Evolutionary conservation across 1,140 invertebrate species (phyloP).

Genomic region (Leptoteleia sp.): DNA sequence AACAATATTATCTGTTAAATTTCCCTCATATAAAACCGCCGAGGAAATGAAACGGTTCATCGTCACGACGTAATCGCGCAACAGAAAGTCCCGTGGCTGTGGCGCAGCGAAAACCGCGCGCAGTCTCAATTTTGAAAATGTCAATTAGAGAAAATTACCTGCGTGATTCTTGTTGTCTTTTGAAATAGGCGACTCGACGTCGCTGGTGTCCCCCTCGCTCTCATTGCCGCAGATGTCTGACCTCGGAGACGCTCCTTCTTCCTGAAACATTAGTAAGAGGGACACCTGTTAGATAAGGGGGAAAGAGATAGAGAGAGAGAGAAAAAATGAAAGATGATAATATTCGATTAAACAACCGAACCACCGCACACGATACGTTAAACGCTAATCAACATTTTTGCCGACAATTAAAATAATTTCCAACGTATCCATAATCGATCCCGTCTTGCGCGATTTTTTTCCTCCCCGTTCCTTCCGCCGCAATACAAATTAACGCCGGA

Average conservation of each 20-base stretch:
- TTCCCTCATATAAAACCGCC: background rate
- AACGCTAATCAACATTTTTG: constrained; percentile 56
- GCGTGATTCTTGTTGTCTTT: constrained; percentile 78
- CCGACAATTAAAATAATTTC: constrained; percentile 63
- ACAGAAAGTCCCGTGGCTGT: background rate
- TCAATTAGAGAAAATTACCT: constrained; percentile 69
- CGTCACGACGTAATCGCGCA: constrained; percentile 5
- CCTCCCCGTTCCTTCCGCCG: background rate
- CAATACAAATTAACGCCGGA: constrained; percentile 20
- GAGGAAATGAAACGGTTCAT: constrained; percentile 20
- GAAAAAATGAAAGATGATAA: constrained; percentile 63
- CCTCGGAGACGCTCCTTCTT: constrained; percentile 77
- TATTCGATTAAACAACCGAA: constrained; percentile 61
- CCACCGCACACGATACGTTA: constrained; percentile 20
- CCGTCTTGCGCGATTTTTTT: constrained; percentile 20
- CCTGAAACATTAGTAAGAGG: constrained; percentile 73
- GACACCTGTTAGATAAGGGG: constrained; percentile 41
- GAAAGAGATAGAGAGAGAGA: constrained; percentile 30
- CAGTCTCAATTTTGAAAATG: constrained; percentile 40
- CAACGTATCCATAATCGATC: constrained; percentile 53
- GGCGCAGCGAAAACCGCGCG: constrained; percentile 26
- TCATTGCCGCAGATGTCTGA: constrained; percentile 78
- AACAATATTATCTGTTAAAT: no score
- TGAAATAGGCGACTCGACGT: constrained; percentile 75
- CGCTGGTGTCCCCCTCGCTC: constrained; percentile 78